Evolutionary conservation across 1,140 invertebrate genomes (phyloP).

Genomic region (Pseudomyrmex dendroicus): DNA sequence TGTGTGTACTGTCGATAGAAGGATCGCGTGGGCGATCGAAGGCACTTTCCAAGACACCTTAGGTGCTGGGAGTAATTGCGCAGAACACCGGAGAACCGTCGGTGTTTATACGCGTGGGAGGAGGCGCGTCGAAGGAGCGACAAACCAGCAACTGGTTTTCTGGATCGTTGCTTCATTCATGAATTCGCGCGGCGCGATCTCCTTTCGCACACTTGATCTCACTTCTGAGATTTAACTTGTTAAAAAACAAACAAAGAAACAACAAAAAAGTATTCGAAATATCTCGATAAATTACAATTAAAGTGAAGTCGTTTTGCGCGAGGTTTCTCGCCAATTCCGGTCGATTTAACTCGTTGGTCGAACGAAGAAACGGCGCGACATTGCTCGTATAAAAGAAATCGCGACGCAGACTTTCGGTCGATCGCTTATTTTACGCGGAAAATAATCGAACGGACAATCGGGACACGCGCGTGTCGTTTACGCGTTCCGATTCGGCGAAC

Average conservation of each 20-base stretch:
- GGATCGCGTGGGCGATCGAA: conserved; percentile 42
- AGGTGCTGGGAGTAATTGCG: conserved; percentile 58
- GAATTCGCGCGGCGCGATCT: conserved; percentile 36
- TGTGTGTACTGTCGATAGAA: conserved; percentile 21
- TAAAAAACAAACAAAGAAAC: neutral
- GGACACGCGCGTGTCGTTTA: neutral
- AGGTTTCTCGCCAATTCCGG: neutral
- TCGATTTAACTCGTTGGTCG: neutral
- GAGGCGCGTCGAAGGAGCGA: conserved; percentile 13
- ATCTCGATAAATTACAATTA: conserved; percentile 9
- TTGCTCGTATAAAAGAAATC: neutral
- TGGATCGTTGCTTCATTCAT: conserved; percentile 69
- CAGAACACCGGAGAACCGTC: conserved; percentile 62
- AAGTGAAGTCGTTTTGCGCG: neutral
- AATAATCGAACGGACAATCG: conserved; percentile 15
- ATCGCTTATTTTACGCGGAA: conserved; percentile 25
- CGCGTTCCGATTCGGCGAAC: neutral
- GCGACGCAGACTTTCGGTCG: neutral
- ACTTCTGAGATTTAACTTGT: neutral
- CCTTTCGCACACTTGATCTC: neutral
- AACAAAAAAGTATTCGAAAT: neutral
- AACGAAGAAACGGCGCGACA: neutral
- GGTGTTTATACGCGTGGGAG: conserved; percentile 48
- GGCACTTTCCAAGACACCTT: conserved; percentile 37
- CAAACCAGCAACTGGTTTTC: conserved; percentile 58